Evolutionary conservation across 2,113 vertebrate genomes (phyloP), one percentile per base, ranked within the genome.

Genomic region (Ciconia maguari): DNA sequence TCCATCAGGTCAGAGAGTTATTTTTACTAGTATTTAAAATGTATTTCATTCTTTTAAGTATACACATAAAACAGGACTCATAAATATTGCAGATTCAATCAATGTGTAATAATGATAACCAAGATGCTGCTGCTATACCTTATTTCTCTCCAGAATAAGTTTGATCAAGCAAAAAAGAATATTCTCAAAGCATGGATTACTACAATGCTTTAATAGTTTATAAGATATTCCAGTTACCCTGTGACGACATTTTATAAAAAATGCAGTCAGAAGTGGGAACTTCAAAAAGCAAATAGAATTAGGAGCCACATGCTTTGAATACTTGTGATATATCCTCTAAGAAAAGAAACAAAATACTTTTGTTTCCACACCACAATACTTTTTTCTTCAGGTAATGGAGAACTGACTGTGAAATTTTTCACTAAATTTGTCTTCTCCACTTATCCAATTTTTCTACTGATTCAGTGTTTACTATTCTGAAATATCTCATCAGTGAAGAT

Each of bases 1-100:
- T 99, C 95, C 99, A 99, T 96, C 99, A 99, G 99, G 98, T 99
- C 97, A 97, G 97, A 87, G 22, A 25, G 13, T 29, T 81, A 11
- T 20, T 87, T 92, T 51, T 55, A 27, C 30, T 48, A 22, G 19
- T 66, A 49, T 69, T 91, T 69, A 57, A 82, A 85, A 61, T 52
- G 10, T 27, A 58, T 82, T 82, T 87, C 3, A 16, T 77, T 84
- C 55, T 94, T 74, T 27, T 71, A 87, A 72, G 21, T 69, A 5
- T 30, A 11, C 21, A 30, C 25, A 4, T 51, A 34, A 69, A 86
- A 8, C 36, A 34, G n/a, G 19, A 61, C 25, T 89, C 5, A 21
- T 34, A 62, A 57, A 16, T 60, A 36, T 3, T 72, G 24, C 19
- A 41, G 7, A 70, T 32, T 66, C 0, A 0, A 34, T 55, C 12